These are phyloP conservation scores for Drosophila sordidula DNA, from an alignment of 2,888 invertebrate genomes.

Conservation along the genomic window DNA sequence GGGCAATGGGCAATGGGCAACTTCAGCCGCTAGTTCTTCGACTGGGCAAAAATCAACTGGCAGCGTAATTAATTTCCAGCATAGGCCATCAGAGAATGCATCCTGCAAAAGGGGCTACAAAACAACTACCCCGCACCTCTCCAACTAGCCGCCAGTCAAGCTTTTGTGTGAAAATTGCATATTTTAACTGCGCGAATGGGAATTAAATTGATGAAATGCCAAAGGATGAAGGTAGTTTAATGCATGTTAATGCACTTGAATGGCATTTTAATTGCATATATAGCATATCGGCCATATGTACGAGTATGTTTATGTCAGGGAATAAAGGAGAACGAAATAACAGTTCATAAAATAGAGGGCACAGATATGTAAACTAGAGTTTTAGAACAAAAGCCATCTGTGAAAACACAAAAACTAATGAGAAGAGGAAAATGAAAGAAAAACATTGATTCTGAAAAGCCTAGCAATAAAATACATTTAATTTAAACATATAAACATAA, in stretches of 20 bases:
- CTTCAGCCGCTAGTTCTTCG: constrained; percentile 18
- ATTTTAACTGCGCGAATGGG: constrained; percentile 29
- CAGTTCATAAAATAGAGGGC: not conserved
- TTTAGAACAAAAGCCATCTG: no score
- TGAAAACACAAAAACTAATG: no score
- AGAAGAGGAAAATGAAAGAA: not conserved
- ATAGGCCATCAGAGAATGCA: constrained; percentile 52
- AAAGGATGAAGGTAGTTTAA: constrained; percentile 1
- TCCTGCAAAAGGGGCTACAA: constrained; percentile 16
- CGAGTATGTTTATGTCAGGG: no score
- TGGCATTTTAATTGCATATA: constrained; percentile 13
- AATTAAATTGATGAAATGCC: constrained; percentile 35
- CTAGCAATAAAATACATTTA: no score
- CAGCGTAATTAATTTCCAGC: constrained; percentile 72
- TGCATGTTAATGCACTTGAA: constrained; percentile 19
- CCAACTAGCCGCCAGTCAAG: not conserved
- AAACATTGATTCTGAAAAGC: no score
- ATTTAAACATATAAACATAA: no score
- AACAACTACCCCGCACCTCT: not conserved
- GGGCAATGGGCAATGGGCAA: constrained; percentile 4
- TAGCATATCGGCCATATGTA: not conserved
- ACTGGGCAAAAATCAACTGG: constrained; percentile 51
- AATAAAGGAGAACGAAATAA: not conserved
- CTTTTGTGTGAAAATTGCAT: constrained; percentile 34
- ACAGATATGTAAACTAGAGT: not conserved